Base-by-base conservation (phyloP, 2,113 vertebrate species). In the Chaetodon trifascialis region DNA sequence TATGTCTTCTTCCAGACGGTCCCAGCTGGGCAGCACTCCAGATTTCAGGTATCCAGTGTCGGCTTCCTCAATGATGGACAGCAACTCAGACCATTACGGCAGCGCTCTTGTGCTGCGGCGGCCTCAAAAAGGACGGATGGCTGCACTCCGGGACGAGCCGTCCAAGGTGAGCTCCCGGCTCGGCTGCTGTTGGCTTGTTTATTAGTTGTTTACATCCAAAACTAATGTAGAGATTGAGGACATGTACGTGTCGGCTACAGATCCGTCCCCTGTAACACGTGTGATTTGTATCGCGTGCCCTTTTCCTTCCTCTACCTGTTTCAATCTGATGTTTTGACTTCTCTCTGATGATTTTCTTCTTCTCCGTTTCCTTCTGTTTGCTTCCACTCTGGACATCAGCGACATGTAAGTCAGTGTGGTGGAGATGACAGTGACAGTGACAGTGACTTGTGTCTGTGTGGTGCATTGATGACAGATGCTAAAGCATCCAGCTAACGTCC, bases 141-240 rank as follows among this genome's bases (percentile, higher is more conserved):
- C 96, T 1, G 98, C 98, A 7, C 95, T 99, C 7, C 92, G 96
- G n/a, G 98, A 99, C 1, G 97, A 99, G 67, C 97, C 98, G 0
- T 98, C 97, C 40, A 99, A 99, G 96, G 98, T 97, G 76, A 91
- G 60, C 38, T 34, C 10, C 46, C 15, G 5, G 5, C 2, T 5
- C 10, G 0, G 15, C 5, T 16, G 16, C 23, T 69, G 52, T 11
- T 34, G 14, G 8, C 36, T 30, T 38, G 12, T 70, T 44, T 40
- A 5, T 30, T 40, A 19, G 12, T 4, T 49, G 46, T 42, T 44
- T 69, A 4, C 11, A 6, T 19, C 0, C 7, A 56, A 34, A 12
- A 14, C 15, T 70, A 5, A 9, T 15, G 3, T 46, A 9, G 15
- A 30, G 11, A 47, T 5, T 14, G 46, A 46, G 21, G 44, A 62